Evolutionary conservation across 30 jellyfish, hydroid and myxozoan species (phyloP).

Genomic region (Aurelia aurita): DNA sequence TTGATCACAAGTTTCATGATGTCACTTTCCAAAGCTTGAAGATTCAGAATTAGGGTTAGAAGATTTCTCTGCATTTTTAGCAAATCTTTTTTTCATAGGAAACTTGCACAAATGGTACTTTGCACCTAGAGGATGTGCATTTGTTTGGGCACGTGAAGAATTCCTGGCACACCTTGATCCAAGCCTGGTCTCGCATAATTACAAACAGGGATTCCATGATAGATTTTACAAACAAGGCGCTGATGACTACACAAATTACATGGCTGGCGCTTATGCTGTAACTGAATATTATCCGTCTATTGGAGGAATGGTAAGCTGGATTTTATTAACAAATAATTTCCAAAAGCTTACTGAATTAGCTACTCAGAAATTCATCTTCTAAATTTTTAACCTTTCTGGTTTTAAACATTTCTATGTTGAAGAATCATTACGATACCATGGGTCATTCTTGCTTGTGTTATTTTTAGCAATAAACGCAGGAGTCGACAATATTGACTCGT

Average conservation of each 20-base stretch:
- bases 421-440: conserved; percentile 20
- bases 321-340: conserved; percentile 65
- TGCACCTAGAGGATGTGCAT: conserved; percentile 97
- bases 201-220: conserved; percentile 74
- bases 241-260: conserved; percentile 76
- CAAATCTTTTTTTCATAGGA: conserved; percentile 54
- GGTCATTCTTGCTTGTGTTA: conserved; percentile 30
- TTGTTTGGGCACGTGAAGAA: conserved; percentile 78
- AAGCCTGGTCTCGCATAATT: conserved; percentile 89
- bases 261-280: conserved; percentile 94
- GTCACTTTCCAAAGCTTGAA: no score
- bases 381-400: conserved; percentile 53
- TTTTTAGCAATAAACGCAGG: conserved; percentile 7
- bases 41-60: no score
- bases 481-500: conserved; percentile 46
- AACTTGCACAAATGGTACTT: conserved; percentile 95
- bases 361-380: conserved; percentile 37
- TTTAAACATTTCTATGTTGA: conserved; percentile 31
- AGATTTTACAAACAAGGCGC: conserved; percentile 91
- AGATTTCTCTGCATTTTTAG: not conserved
- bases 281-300: conserved; percentile 79
- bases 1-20: no score
- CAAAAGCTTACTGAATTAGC: conserved; percentile 46
- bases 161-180: conserved; percentile 72
- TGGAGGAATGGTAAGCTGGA: conserved; percentile 98